Conservation (phyloP, 2,888 invertebrate species). For the Digitonthophagus gazella region DNA sequence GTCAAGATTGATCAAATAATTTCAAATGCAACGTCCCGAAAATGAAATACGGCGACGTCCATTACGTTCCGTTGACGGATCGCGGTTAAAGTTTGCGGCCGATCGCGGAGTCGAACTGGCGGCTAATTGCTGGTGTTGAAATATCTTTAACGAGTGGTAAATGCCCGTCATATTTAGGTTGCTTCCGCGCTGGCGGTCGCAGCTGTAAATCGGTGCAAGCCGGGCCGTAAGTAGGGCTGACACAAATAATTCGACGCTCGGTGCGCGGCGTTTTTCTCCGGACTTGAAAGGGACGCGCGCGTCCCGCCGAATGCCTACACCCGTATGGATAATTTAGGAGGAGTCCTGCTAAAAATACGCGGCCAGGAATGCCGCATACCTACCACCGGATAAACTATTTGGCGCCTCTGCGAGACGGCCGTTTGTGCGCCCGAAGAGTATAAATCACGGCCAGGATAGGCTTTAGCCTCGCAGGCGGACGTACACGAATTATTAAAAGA, state of each 20-base stretch:
- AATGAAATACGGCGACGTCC: neutral
- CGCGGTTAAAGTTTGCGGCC: neutral
- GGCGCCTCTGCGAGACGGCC: slow-evolving; percentile 6
- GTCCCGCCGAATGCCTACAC: slow-evolving; percentile 12
- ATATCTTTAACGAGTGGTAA: neutral
- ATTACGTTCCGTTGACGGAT: neutral
- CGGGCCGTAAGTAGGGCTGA: slow-evolving; percentile 18
- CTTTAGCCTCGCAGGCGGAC: neutral
- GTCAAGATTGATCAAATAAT: neutral
- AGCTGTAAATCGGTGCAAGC: slow-evolving; percentile 26
- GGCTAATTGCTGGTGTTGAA: neutral
- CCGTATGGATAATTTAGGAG: slow-evolving; percentile 6
- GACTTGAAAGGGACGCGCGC: slow-evolving; percentile 1
- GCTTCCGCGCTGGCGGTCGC: slow-evolving; percentile 26
- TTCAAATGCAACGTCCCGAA: neutral
- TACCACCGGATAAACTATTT: slow-evolving; percentile 5
- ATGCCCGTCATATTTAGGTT: slow-evolving; percentile 24
- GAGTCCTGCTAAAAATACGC: slow-evolving; percentile 7
- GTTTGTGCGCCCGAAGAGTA: neutral
- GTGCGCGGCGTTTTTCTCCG: slow-evolving; percentile 1
- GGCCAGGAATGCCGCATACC: slow-evolving; percentile 15
- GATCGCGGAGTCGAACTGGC: neutral
- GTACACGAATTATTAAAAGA: neutral
- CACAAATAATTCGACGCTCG: slow-evolving; percentile 4
- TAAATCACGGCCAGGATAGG: neutral